A percentile compares a stretch with the other conserved stretches of the same genome.
These are phyloP conservation scores for Xiphias gladius DNA, from an alignment of 2,113 vertebrate genomes.

Conservation along the genomic window DNA sequence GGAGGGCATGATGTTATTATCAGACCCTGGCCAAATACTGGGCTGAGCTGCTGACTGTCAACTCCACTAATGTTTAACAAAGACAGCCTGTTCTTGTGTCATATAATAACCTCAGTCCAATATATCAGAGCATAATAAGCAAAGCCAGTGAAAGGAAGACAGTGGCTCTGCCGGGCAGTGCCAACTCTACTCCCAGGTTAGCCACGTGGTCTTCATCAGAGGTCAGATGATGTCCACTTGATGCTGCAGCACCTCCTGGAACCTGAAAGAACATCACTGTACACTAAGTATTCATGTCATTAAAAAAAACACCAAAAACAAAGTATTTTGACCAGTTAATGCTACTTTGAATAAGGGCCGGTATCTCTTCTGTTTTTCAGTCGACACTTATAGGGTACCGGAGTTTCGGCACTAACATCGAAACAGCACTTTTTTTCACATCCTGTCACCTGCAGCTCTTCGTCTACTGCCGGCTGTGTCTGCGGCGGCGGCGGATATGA, in stretches of 20 bases:
- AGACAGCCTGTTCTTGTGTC: slow-evolving; percentile 21
- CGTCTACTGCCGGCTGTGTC: not conserved
- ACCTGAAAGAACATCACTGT: slow-evolving; percentile 30
- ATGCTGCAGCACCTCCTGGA: slow-evolving; percentile 52
- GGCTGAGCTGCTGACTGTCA: slow-evolving; percentile 1
- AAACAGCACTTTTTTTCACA: not conserved
- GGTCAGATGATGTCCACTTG: slow-evolving; percentile 25
- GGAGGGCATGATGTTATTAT: not conserved
- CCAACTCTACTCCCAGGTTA: slow-evolving; percentile 36
- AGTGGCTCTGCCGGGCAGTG: slow-evolving; percentile 5
- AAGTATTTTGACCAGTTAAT: no score
- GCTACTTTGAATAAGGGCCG: not conserved
- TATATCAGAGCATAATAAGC: slow-evolving; percentile 31
- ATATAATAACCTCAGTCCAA: slow-evolving; percentile 14
- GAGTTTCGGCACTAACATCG: not conserved
- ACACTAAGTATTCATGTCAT: not conserved
- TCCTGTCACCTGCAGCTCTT: not conserved
- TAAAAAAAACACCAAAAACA: no score
- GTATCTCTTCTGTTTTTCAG: not conserved
- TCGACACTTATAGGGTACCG: not conserved
- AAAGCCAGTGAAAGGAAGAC: slow-evolving; percentile 14
- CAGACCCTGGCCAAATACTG: not conserved
- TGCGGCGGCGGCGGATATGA: no score
- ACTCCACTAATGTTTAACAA: not conserved
- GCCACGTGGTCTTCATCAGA: slow-evolving; percentile 35